Percentiles rank a stretch among this genome's conserved stretches.
These are phyloP conservation scores for Hippocampus kuda DNA, from an alignment of 2,797 vertebrate species.

Conservation along the genomic window DNA sequence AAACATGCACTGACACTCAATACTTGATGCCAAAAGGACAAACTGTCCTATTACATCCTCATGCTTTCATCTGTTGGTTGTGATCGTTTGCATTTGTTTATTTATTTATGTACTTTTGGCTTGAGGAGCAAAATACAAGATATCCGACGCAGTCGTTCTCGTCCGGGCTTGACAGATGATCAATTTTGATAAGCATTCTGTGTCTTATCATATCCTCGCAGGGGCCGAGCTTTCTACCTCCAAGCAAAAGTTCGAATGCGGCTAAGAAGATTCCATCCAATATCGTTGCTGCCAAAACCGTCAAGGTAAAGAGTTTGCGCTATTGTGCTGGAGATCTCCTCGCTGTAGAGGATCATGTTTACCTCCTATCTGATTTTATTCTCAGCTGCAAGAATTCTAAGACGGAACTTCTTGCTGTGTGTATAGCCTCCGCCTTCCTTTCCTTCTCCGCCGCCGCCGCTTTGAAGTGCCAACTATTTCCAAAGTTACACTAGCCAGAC, in stretches of 20 bases:
- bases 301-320: slow-evolving; percentile 72
- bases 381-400: slow-evolving; percentile 10
- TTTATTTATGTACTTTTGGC: background rate
- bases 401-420: background rate
- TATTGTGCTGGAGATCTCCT: slow-evolving; percentile 12
- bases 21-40: slow-evolving; percentile 13
- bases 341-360: slow-evolving; percentile 14
- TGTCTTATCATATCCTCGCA: slow-evolving; percentile 55
- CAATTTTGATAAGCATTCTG: slow-evolving; percentile 24
- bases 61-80: slow-evolving; percentile 7
- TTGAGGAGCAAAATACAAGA: background rate
- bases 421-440: background rate
- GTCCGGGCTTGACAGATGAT: slow-evolving; percentile 22
- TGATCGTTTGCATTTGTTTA: slow-evolving; percentile 10
- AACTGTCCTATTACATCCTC: slow-evolving; percentile 11
- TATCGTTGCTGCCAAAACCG: slow-evolving; percentile 62
- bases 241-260: slow-evolving; percentile 28
- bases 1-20: slow-evolving; percentile 4
- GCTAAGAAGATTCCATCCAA: slow-evolving; percentile 54
- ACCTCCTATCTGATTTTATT: slow-evolving; percentile 11
- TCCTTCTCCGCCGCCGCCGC: background rate
- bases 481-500: slow-evolving; percentile 39
- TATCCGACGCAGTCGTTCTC: slow-evolving; percentile 8
- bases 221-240: slow-evolving; percentile 55
- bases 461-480: slow-evolving; percentile 50